Base-by-base conservation (phyloP, 2,113 vertebrate genomes). In the Paralichthys olivaceus region DNA sequence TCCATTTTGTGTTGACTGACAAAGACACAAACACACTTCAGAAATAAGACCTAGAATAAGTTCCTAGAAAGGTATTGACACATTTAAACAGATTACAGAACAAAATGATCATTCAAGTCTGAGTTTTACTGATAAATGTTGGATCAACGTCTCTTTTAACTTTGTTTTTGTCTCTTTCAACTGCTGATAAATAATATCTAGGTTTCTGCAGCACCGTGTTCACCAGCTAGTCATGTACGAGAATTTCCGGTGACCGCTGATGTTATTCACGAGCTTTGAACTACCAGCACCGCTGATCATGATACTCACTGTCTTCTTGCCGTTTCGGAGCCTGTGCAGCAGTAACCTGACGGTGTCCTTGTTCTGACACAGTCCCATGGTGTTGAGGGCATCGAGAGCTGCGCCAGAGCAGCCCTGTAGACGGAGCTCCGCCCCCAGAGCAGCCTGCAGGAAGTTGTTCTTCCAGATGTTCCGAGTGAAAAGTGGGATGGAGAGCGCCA, bases 391-490 rank as follows among this genome's bases (percentile, higher is more conserved):
- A n/a, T 92, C 91, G 0, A 92, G 86, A 5, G 87, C 81, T 0
- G 91, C 64, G 55, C 89, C 80, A 0, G 90, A 86, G 71, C 89
- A 88, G 79, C 91, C 91, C 73, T 91, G 90, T 22, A 86, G 77
- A 0, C 90, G 90, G 1, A 92, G 87, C 70, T 90, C 90, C 0
- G 91, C 91, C 51, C 90, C 91, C 47, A 92, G 83, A 34, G 90
- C 81, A 0, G 91, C 90, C 84, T 92, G 91, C 70, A 92, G 72
- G 78, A 88, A 92, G 70, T 91, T 92, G 77, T 91, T 91, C 79
- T 85, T 91, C 88, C 89, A 92, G 80, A 90, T 90, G 86, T 92
- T 92, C 61, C 91, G 86, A 69, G 90, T 91, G 84, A 92, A 92
- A 19, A 92, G 91, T 1, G 90, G 90, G 61, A 92, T 69, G 61